Evolutionary conservation across 1,140 invertebrate genomes (phyloP), one percentile per base, ranked within the genome.

Genomic region (Rhyzopertha dominica): DNA sequence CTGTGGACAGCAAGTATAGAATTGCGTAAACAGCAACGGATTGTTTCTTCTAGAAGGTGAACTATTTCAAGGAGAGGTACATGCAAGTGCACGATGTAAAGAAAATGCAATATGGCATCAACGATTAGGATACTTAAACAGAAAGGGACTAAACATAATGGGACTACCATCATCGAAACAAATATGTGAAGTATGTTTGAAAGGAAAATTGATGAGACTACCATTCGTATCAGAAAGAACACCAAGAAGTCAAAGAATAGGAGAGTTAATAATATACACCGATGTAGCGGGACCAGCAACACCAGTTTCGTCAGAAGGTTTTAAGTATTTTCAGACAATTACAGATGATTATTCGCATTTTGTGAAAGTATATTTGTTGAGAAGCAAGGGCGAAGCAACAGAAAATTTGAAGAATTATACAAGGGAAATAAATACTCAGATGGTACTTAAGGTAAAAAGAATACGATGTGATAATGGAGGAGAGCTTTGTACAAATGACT

Each of bases 341-440:
- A 56, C 62, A 9, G 60, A 64, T 32, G 56, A 66, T 31, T 66
- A 40, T 25, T 53, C 51, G 5, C 49, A 63, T 46, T 58, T 53
- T 22, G 49, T 41, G 7, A 40, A 24, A 18, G 42, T 47, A 5
- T 56, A 60, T 29, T 30, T 42, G 16, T 16, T 62, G 7, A 31
- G 46, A 36, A 14, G 20, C 13, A 63, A 62, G 47, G 32, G 34
- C 19, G 53, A 56, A 44, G 53, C 57, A 2, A 35, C 34, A 23
- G 22, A 31, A n/a, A 43, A 43, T 44, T 51, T 61, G 18, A 52
- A 37, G n/a, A 37, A 54, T 7, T 58, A 43, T 37, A 32, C 45
- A 7, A 41, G 14, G n/a, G n/a, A 25, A 12, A 46, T 28, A 36
- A 31, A 4, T 46, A 53, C 41, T 32, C 38, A 20, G 43, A 34